Evolutionary conservation across 1,140 invertebrate species (phyloP), one percentile per base, ranked within the genome.

Genomic region (Hydropsyche tenuis): DNA sequence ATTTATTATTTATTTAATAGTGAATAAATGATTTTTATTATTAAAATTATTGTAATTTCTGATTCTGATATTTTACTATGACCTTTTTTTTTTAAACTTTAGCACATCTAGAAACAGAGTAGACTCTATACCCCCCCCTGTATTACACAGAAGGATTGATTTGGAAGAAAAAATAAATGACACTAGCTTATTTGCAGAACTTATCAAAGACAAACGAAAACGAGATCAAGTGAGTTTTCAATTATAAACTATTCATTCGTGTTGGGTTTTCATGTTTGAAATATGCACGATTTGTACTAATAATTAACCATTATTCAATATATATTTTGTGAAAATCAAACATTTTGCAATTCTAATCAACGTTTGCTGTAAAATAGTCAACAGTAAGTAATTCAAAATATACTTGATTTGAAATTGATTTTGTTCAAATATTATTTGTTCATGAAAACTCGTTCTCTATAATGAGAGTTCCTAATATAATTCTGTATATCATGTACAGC

Each of bases 161-260:
- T 86, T 89, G 12, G 85, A 89, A 46, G 89, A 91, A 42, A 93
- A 93, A 74, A 93, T 95, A 74, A 91, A 89, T 66, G 92, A 94
- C 76, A 94, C 93, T 1, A 94, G 93, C 81, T 84, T 95, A 0
- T 96, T 96, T 81, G 94, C 94, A 1, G 93, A 96, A 81, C 85
- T 96, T 16, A 92, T 95, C 0, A 95, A 94, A 79, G 91, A 93
- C 78, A 90, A 91, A 73, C 92, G 93, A 73, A 94, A 93, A 84
- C 84, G 92, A 1, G 90, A 92, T 75, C 86, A 93, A 78, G 92
- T 91, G 37, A 53, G 4, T n/a, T 16, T 63, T 2, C 14, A 37
- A 16, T 60, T 53, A 27, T 12, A 60, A 6, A 46, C 2, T 25
- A 51, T 37, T 27, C 23, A n/a, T 69, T 22, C 45, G 18, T 71